Conservation (phyloP, 2,797 vertebrate genomes). For the Myripristis murdjan region DNA sequence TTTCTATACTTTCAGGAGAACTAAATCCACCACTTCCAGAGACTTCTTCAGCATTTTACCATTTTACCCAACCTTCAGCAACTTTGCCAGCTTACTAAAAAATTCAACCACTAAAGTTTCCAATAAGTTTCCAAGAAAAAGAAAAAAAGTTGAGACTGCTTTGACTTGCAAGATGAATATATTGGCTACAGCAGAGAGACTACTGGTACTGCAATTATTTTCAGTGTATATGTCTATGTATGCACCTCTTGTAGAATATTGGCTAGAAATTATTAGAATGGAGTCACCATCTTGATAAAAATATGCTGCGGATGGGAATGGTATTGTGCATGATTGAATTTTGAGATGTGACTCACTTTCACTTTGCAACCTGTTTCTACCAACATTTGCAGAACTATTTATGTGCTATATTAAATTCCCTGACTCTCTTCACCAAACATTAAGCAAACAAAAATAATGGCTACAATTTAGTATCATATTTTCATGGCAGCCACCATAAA, state of each 20-base stretch:
- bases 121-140: neutral
- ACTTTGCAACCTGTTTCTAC: neutral
- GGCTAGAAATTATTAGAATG: neutral
- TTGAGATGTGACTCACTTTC: neutral
- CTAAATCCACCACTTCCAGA: neutral
- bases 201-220: neutral
- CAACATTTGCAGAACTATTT: neutral
- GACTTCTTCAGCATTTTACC: neutral
- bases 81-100: neutral
- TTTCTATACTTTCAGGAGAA: neutral
- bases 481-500: slow-evolving; percentile 1
- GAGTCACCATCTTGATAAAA: neutral
- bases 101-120: neutral
- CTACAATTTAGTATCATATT: neutral
- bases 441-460: slow-evolving; percentile 20
- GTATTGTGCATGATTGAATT: slow-evolving; percentile 2
- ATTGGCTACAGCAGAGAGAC: neutral
- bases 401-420: neutral
- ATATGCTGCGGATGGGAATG: neutral
- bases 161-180: neutral
- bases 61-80: too few species aligned
- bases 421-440: neutral
- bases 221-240: neutral
- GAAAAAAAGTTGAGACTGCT: neutral
- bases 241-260: neutral